Percentiles rank a stretch among this genome's conserved stretches.
Conservation (phyloP, 2,888 invertebrate species). For the Mayetiola destructor region DNA sequence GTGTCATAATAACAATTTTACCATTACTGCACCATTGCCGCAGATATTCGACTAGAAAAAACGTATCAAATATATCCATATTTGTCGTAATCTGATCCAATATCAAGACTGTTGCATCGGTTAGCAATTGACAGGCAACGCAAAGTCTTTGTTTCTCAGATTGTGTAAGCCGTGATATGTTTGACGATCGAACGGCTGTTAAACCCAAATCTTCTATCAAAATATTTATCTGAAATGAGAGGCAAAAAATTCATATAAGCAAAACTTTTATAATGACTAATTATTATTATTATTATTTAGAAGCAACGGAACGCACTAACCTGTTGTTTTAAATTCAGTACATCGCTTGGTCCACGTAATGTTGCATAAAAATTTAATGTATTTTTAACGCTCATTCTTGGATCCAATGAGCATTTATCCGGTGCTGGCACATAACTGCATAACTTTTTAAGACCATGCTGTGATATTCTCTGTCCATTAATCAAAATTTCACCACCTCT, state of each 20-base stretch:
- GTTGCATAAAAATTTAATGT: slow-evolving; percentile 73
- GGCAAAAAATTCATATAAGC: slow-evolving; percentile 19
- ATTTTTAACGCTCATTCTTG: slow-evolving; percentile 79
- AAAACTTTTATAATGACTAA: slow-evolving; percentile 12
- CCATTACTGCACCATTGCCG: slow-evolving; percentile 67
- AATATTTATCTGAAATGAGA: slow-evolving; percentile 60
- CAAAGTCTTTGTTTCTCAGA: slow-evolving; percentile 78
- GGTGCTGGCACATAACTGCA: slow-evolving; percentile 39
- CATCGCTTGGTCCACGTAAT: slow-evolving; percentile 37
- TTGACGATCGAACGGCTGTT: slow-evolving; percentile 74
- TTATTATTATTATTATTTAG: slow-evolving; percentile 23
- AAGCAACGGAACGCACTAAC: slow-evolving; percentile 35
- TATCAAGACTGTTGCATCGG: slow-evolving; percentile 74
- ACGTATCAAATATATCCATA: slow-evolving; percentile 84
- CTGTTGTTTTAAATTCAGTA: slow-evolving; percentile 52
- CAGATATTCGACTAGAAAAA: slow-evolving; percentile 85
- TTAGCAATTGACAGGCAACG: slow-evolving; percentile 74
- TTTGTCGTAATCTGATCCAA: slow-evolving; percentile 61
- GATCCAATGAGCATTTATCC: slow-evolving; percentile 35
- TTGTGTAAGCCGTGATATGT: slow-evolving; percentile 69
- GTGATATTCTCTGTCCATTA: slow-evolving; percentile 70
- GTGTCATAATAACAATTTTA: slow-evolving; percentile 74
- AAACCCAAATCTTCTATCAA: slow-evolving; percentile 83
- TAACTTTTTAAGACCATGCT: slow-evolving; percentile 55
- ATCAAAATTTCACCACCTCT: slow-evolving; percentile 64